Conservation (phyloP, 1,140 invertebrate species). For the Drosophila lacertosa region DNA sequence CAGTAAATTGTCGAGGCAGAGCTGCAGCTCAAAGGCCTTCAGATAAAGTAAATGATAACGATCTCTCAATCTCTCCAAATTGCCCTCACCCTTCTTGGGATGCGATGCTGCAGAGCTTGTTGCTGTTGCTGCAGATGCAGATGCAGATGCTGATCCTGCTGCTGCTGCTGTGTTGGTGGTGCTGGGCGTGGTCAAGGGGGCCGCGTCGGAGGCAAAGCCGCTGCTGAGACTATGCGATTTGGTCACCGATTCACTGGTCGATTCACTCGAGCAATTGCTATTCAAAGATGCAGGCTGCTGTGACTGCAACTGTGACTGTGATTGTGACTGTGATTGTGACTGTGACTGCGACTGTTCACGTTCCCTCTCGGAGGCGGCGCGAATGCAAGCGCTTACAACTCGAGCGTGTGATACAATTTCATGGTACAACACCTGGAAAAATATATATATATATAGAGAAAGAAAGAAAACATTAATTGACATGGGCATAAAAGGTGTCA, state of each 20-base stretch:
- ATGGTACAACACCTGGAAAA: constrained; percentile 88
- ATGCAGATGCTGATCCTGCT: too few relatives aligned
- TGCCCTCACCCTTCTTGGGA: constrained; percentile 68
- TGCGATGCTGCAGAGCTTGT: constrained; percentile 48
- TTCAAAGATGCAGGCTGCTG: constrained; percentile 68
- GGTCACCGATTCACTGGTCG: constrained; percentile 69
- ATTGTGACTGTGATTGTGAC: constrained; percentile 48
- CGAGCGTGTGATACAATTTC: constrained; percentile 90
- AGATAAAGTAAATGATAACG: constrained; percentile 95
- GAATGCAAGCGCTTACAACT: constrained; percentile 88
- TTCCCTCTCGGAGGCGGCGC: constrained; percentile 75
- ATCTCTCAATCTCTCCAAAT: constrained; percentile 88
- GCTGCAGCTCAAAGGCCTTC: constrained; percentile 94
- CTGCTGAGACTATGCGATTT: constrained; percentile 73
- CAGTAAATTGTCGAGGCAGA: constrained; percentile 89
- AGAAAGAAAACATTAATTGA: constrained; percentile 17
- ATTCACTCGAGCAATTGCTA: constrained; percentile 79
- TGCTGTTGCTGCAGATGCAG: constrained; percentile 84
- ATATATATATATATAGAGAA: too few relatives aligned
- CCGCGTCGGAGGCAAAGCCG: constrained; percentile 66
- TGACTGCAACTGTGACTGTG: constrained; percentile 53
- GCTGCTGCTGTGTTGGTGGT: constrained; percentile 13
- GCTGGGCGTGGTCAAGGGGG: constrained; percentile 20
- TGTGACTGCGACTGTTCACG: constrained; percentile 56
- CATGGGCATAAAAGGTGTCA: constrained; percentile 38